Evolutionary conservation across 1,140 invertebrate species (phyloP), one percentile per base, ranked within the genome.

Genomic region (Cydia fagiglandana): DNA sequence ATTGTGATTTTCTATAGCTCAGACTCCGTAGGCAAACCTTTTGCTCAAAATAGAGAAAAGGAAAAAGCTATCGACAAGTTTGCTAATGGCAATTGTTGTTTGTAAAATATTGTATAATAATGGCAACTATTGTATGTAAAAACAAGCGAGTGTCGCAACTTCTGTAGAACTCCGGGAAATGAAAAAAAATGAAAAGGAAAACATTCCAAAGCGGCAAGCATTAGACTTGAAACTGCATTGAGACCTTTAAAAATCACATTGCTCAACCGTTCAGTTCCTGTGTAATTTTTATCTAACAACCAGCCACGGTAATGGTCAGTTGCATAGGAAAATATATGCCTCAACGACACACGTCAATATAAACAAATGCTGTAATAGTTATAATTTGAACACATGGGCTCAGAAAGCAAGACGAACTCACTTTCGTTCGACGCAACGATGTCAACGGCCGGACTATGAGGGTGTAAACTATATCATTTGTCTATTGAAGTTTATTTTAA

Each of bases 391-490:
- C 73, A 76, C 38, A 77, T 74, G 77, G 76, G 78, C 77, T 81
- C 84, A 88, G 87, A 90, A 90, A 90, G 87, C 84, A 90, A 85
- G 83, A 88, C 87, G 81, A 76, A 77, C 78, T 86, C 85, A 83
- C 88, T 90, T 90, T 90, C 87, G 76, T 79, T 78, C 75, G 75
- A 76, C 70, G 68, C 75, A 79, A 82, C 80, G 81, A 76, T 79
- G 87, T 86, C 83, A 83, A 83, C 80, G 84, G 75, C 88, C 86
- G 74, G 64, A 41, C 38, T 45, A 34, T 47, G 24, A 64, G 30
- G 50, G 38, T 30, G 56, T 61, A 61, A 61, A 61, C 0, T 61
- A 61, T 56, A 56, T 61, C 4, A 61, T 61, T 61, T 61, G 2
- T 61, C 56, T 61, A 61, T 56, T 56, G n/a, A 61, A 4, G 70